A percentile compares a stretch with the other conserved stretches of the same genome.
Evolutionary conservation across 1,140 invertebrate genomes (phyloP).

Genomic region (Pissodes strobi): DNA sequence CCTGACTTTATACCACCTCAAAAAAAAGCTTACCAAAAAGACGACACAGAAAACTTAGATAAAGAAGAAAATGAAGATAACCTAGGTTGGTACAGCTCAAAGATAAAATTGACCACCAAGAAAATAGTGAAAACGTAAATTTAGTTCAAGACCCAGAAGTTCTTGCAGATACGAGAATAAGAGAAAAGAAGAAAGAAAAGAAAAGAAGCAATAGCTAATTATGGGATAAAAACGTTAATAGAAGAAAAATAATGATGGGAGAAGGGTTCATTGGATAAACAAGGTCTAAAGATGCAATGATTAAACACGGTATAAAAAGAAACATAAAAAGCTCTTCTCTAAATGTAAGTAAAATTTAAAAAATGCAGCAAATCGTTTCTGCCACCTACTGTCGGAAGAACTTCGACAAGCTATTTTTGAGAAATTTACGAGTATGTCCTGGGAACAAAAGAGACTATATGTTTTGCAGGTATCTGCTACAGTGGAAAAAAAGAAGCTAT

Average conservation of each 20-base stretch:
- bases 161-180: conserved; percentile 5
- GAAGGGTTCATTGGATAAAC: conserved; percentile 18
- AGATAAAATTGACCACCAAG: background rate
- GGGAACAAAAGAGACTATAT: conserved; percentile 2
- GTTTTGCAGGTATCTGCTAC: background rate
- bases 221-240: conserved; percentile 19
- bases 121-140: background rate
- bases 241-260: conserved; percentile 17
- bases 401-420: background rate
- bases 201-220: conserved; percentile 5
- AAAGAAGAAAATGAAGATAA: background rate
- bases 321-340: background rate
- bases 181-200: too few relatives aligned
- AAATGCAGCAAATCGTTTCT: conserved; percentile 17
- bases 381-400: conserved; percentile 8
- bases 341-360: conserved; percentile 14
- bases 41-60: background rate
- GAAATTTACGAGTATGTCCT: too few relatives aligned
- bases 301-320: conserved; percentile 23
- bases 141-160: background rate
- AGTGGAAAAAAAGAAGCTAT: background rate
- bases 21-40: background rate
- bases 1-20: too few relatives aligned
- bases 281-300: conserved; percentile 8
- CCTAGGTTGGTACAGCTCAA: background rate